A percentile compares a stretch with the other conserved stretches of the same genome.
Conservation (phyloP, 1,140 invertebrate species). For the Eciton burchellii region DNA sequence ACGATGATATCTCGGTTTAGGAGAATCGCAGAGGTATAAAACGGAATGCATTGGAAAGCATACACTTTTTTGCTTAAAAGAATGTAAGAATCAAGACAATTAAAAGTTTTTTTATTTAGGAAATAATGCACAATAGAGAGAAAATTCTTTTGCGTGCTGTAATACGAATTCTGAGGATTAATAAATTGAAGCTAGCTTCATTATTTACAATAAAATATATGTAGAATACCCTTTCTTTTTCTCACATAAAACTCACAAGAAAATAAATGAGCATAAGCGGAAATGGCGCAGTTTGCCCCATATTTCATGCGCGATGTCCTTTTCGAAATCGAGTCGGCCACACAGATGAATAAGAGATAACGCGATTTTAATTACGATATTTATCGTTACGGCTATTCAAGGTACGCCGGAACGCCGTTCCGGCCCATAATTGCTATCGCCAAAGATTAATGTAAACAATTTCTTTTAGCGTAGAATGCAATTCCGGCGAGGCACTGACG, state of each 20-base stretch:
- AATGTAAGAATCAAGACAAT: too few relatives aligned
- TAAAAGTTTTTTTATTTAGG: too few relatives aligned
- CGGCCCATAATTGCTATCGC: neutral
- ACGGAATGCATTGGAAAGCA: too few relatives aligned
- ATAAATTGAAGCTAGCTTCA: constrained; percentile 30
- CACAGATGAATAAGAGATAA: constrained; percentile 18
- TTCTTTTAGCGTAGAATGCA: constrained; percentile 7
- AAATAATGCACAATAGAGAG: too few relatives aligned
- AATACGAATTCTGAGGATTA: neutral
- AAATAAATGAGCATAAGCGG: constrained; percentile 30
- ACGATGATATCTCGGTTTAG: too few relatives aligned
- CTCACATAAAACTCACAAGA: constrained; percentile 29
- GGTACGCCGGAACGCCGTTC: neutral
- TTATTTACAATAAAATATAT: constrained; percentile 11
- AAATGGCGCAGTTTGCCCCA: constrained; percentile 6
- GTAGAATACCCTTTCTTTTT: neutral
- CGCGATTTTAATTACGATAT: constrained; percentile 35
- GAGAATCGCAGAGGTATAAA: too few relatives aligned
- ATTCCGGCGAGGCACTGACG: neutral
- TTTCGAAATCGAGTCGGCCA: constrained; percentile 14
- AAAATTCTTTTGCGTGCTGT: too few relatives aligned
- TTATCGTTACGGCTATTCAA: constrained; percentile 15
- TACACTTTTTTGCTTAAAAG: too few relatives aligned
- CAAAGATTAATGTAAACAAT: constrained; percentile 45
- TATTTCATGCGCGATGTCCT: neutral